Percentiles rank a stretch among this genome's conserved stretches.
These are phyloP conservation scores for Drosophila oshimai DNA, from an alignment of 1,140 invertebrate genomes.

Conservation along the genomic window DNA sequence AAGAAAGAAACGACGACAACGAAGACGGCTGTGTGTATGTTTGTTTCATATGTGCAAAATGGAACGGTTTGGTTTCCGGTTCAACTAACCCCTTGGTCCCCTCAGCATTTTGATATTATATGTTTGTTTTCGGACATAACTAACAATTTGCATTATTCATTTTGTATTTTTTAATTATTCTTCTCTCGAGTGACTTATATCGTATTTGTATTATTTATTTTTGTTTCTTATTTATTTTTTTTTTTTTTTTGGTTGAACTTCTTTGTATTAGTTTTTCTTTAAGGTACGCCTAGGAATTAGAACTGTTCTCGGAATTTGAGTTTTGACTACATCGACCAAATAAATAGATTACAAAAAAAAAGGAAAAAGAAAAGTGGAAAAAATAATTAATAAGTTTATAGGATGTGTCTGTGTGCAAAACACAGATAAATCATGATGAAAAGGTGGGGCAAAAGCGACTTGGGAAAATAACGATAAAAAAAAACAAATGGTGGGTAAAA, in stretches of 20 bases:
- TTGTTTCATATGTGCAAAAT: neutral
- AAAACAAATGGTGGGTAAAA: constrained; percentile 15
- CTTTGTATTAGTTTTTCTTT: constrained; percentile 2
- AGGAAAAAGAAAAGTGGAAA: constrained; percentile 57
- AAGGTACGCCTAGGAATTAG: constrained; percentile 67
- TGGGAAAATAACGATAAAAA: neutral
- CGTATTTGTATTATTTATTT: constrained; percentile 17
- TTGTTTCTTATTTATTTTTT: constrained; percentile 24
- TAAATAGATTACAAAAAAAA: constrained; percentile 33
- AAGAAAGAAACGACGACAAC: constrained; percentile 12
- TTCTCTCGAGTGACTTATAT: constrained; percentile 6
- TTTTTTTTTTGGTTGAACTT: constrained; percentile 20
- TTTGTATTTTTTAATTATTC: constrained; percentile 11
- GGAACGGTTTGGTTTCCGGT: neutral
- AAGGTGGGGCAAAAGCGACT: constrained; percentile 14
- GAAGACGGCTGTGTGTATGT: neutral
- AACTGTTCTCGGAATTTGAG: constrained; percentile 78
- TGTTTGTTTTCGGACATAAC: constrained; percentile 3
- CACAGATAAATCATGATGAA: constrained; percentile 25
- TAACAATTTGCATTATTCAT: neutral
- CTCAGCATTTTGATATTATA: constrained; percentile 24
- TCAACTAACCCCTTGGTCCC: neutral
- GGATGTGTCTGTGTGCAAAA: constrained; percentile 21
- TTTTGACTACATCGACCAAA: constrained; percentile 62
- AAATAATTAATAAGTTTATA: constrained; percentile 71